These are phyloP conservation scores for Tupaia chinensis DNA, from an alignment of 2,113 vertebrate genomes.

Conservation along the genomic window DNA sequence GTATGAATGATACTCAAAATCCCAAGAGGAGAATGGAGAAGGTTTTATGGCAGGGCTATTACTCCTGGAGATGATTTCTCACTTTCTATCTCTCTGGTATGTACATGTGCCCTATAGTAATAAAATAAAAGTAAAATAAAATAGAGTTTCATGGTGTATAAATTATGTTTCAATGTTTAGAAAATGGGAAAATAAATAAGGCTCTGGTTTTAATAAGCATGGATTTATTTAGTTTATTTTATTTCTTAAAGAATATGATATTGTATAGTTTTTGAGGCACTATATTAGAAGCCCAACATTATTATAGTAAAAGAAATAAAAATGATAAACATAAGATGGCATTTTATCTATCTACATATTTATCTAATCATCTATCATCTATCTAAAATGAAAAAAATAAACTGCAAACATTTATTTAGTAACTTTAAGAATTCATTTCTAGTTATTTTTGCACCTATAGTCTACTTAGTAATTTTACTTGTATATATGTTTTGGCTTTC, in stretches of 20 bases:
- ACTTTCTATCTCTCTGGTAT: no score
- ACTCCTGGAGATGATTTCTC: no score
- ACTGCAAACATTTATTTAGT: background rate
- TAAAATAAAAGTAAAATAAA: no score
- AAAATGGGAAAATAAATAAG: background rate
- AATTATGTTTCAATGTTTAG: background rate
- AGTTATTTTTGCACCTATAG: background rate
- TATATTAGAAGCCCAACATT: background rate
- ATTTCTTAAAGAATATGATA: background rate
- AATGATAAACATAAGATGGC: background rate
- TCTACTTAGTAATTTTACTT: background rate
- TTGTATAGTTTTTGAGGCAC: background rate
- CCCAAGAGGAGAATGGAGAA: no score
- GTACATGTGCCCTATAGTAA: no score
- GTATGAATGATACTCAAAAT: no score
- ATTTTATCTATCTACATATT: background rate
- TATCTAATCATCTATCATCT: background rate
- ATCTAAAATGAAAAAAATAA: background rate
- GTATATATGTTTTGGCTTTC: background rate
- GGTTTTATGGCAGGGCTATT: no score
- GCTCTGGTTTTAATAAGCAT: background rate
- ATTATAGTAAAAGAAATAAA: background rate
- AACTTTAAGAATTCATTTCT: background rate
- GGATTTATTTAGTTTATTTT: background rate
- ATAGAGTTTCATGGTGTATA: background rate